phyloP scores from a whole-genome alignment of 2,797 vertebrate species.

The Sebastes minor region DNA sequence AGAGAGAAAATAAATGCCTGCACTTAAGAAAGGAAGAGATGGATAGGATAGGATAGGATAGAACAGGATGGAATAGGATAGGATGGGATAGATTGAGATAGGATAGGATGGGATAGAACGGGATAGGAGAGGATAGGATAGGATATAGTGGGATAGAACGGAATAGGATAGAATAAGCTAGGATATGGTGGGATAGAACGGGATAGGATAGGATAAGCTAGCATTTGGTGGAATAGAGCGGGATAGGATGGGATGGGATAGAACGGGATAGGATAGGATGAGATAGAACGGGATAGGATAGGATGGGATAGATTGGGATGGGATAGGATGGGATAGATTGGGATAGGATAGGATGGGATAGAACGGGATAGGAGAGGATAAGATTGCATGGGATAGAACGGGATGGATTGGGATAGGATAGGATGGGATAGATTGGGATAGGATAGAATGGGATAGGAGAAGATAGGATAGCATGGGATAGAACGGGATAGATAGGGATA shows the following conservation, averaged over 20 bases:
- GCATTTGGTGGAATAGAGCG: too few species aligned
- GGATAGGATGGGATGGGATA: too few species aligned
- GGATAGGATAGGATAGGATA: neutral
- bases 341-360: too few species aligned
- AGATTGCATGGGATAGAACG: too few species aligned
- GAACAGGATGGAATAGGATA: neutral
- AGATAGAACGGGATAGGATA: too few species aligned
- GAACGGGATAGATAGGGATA: neutral
- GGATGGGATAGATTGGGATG: too few species aligned
- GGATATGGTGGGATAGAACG: fast-evolving
- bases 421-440: neutral
- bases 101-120: neutral
- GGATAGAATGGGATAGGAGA: neutral
- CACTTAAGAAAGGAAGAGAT: neutral
- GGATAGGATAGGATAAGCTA: too few species aligned
- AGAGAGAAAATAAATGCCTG: constrained; percentile 7
- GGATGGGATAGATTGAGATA: neutral
- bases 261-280: too few species aligned
- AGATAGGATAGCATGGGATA: neutral
- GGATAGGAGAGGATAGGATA: neutral
- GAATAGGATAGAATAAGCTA: fast-evolving
- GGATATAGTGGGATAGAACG: too few species aligned
- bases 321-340: fast-evolving
- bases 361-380: neutral
- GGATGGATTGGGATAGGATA: neutral